phyloP scores from a whole-genome alignment of 2,888 invertebrate species.

The Acleris laterana region DNA sequence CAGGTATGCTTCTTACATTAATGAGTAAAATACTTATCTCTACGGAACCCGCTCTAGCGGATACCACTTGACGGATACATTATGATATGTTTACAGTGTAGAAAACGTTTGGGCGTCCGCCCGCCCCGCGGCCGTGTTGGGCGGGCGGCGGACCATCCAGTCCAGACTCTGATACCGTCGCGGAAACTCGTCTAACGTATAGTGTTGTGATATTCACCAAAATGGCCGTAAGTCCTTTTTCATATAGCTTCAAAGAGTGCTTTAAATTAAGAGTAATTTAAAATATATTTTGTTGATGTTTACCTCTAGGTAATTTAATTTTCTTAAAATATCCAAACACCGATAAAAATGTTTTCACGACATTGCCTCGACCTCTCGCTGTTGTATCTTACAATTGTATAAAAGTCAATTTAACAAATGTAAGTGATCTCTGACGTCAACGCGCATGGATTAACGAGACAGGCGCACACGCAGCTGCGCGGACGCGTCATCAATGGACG shows the following conservation, averaged over 20 bases:
- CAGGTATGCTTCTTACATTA: no score
- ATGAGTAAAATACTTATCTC: no score
- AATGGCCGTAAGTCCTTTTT: slow-evolving; percentile 74
- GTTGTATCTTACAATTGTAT: slow-evolving; percentile 4
- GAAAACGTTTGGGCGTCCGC: slow-evolving; percentile 51
- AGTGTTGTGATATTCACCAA: slow-evolving; percentile 56
- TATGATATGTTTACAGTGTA: slow-evolving; percentile 41
- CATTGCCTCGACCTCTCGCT: slow-evolving; percentile 30
- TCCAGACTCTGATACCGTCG: slow-evolving; percentile 64
- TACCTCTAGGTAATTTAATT: background rate
- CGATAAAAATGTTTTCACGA: slow-evolving; percentile 10
- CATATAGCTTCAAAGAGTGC: slow-evolving; percentile 7
- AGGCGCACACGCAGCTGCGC: slow-evolving; percentile 38
- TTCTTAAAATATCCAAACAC: slow-evolving; percentile 7
- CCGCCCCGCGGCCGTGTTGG: slow-evolving; percentile 68
- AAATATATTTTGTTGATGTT: no score
- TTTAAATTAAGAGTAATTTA: background rate
- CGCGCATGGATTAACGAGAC: slow-evolving; percentile 31
- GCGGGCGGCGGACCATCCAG: slow-evolving; percentile 72
- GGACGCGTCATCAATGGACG: slow-evolving; percentile 39
- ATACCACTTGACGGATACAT: slow-evolving; percentile 24
- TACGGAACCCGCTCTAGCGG: slow-evolving; percentile 21
- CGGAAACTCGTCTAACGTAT: slow-evolving; percentile 62
- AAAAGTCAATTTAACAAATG: slow-evolving; percentile 31
- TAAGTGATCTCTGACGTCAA: slow-evolving; percentile 40